Conservation (phyloP, 2,888 invertebrate species). For the Perizoma flavofasciatum region DNA sequence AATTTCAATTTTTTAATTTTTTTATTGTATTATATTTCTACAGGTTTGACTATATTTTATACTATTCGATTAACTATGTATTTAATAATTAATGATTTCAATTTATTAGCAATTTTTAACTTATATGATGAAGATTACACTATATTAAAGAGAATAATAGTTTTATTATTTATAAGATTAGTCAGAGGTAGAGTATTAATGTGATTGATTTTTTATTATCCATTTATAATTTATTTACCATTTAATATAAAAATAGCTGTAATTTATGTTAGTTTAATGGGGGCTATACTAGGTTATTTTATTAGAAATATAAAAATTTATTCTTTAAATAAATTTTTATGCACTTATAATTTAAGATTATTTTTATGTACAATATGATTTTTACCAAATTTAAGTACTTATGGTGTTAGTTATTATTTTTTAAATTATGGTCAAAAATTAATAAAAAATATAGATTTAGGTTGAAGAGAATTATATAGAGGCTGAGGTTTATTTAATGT, state of each 20-base stretch:
- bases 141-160: slow-evolving; percentile 76
- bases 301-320: slow-evolving; percentile 71
- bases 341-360: slow-evolving; percentile 57
- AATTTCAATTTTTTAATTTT: slow-evolving; percentile 81
- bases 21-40: slow-evolving; percentile 82
- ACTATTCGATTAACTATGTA: slow-evolving; percentile 83
- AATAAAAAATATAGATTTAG: slow-evolving; percentile 74
- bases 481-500: slow-evolving; percentile 66
- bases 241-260: slow-evolving; percentile 79
- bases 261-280: slow-evolving; percentile 75
- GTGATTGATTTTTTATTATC: slow-evolving; percentile 81
- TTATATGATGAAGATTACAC: slow-evolving; percentile 75
- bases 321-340: slow-evolving; percentile 68
- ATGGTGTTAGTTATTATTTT: slow-evolving; percentile 72
- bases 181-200: slow-evolving; percentile 80
- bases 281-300: slow-evolving; percentile 66
- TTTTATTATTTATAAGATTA: slow-evolving; percentile 79
- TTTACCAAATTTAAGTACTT: slow-evolving; percentile 77
- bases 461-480: slow-evolving; percentile 76
- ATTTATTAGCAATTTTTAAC: slow-evolving; percentile 74
- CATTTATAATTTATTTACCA: slow-evolving; percentile 81
- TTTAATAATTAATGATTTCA: slow-evolving; percentile 76
- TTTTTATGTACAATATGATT: slow-evolving; percentile 79
- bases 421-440: slow-evolving; percentile 68
- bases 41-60: slow-evolving; percentile 84